Evolutionary conservation across 1,140 invertebrate genomes (phyloP).

Genomic region (Cydia strobilella): DNA sequence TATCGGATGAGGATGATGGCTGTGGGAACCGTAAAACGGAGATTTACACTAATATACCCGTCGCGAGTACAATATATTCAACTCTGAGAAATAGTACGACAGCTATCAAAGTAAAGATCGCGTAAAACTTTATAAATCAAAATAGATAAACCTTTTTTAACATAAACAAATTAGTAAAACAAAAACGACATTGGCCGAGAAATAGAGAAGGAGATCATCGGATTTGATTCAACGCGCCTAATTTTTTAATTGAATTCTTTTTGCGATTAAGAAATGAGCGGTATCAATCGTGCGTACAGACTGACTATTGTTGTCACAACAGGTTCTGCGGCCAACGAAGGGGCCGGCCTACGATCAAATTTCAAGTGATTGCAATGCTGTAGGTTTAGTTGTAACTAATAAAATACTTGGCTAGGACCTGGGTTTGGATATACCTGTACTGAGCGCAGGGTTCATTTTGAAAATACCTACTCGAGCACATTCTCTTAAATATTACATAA

Average conservation of each 20-base stretch:
- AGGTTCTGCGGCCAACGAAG: slow-evolving; percentile 26
- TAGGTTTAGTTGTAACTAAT: background rate
- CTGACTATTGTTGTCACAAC: slow-evolving; percentile 42
- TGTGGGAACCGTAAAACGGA: slow-evolving; percentile 3
- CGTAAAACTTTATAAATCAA: background rate
- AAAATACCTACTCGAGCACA: too few species aligned
- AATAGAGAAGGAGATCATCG: background rate
- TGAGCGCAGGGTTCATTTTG: too few species aligned
- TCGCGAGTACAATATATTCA: background rate
- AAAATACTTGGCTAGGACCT: background rate
- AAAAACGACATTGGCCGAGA: slow-evolving; percentile 1
- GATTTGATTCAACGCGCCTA: background rate
- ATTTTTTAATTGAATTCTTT: slow-evolving; percentile 2
- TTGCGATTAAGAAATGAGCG: slow-evolving; percentile 13
- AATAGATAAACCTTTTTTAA: background rate
- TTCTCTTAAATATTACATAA: too few species aligned
- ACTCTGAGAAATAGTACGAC: background rate
- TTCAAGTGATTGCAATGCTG: slow-evolving; percentile 19
- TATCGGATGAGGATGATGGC: slow-evolving; percentile 20
- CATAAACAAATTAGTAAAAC: background rate
- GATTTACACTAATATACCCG: slow-evolving; percentile 1
- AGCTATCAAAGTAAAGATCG: background rate
- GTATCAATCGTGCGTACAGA: slow-evolving; percentile 26
- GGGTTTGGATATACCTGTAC: background rate
- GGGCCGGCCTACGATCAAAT: background rate